These are phyloP conservation scores for Oedothorax gibbosus DNA, from an alignment of 1,140 invertebrate genomes.

Conservation along the genomic window DNA sequence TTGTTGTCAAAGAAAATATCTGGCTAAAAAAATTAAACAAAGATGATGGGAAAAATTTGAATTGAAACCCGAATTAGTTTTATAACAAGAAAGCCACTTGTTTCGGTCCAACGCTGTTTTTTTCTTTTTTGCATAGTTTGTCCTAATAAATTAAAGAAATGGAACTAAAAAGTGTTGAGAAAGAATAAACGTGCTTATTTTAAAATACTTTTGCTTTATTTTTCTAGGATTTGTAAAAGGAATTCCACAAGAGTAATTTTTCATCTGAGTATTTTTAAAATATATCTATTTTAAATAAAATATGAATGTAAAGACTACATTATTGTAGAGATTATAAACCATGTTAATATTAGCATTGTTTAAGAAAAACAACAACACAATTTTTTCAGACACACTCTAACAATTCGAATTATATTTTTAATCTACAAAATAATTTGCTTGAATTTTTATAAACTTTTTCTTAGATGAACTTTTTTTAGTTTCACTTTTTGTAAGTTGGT, in stretches of 20 bases:
- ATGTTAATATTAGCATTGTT: too few species aligned
- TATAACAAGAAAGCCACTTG: constrained; percentile 45
- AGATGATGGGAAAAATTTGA: constrained; percentile 10
- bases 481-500: too few species aligned
- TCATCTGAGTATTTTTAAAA: neutral
- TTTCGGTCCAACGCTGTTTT: constrained; percentile 15
- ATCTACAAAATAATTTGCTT: too few species aligned
- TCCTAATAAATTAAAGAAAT: constrained; percentile 21
- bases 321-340: too few species aligned
- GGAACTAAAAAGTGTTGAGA: neutral
- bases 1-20: neutral
- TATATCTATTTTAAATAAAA: too few species aligned
- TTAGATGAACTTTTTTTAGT: too few species aligned
- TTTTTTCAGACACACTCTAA: too few species aligned
- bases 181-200: neutral
- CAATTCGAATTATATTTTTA: too few species aligned
- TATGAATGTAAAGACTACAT: too few species aligned
- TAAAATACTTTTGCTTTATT: neutral
- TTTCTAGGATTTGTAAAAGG: neutral
- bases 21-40: neutral
- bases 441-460: too few species aligned
- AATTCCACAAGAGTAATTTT: neutral
- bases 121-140: neutral
- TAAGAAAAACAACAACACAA: too few species aligned
- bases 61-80: constrained; percentile 30